These are phyloP conservation scores for Sinocyclocheilus maitianheensis DNA, from an alignment of 2,113 vertebrate species.

Conservation along the genomic window DNA sequence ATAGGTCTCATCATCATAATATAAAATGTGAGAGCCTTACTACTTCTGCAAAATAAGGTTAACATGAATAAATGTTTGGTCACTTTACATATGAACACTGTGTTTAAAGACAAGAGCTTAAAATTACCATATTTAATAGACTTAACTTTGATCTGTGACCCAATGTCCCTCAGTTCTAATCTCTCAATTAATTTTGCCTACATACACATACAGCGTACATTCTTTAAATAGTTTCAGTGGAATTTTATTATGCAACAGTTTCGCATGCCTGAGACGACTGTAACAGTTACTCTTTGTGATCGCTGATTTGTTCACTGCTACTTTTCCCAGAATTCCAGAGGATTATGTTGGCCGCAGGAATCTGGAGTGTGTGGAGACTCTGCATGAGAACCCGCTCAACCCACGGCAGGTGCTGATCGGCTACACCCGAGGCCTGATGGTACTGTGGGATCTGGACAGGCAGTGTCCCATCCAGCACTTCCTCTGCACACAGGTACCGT, in stretches of 20 bases:
- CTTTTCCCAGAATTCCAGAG: constrained; percentile 80
- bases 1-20: too few relatives aligned
- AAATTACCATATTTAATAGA: not conserved
- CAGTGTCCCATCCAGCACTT: constrained; percentile 78
- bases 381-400: constrained; percentile 86
- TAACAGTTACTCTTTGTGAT: constrained; percentile 3
- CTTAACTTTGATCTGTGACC: not conserved
- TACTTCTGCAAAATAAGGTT: too few relatives aligned
- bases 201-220: not conserved
- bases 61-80: not conserved
- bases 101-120: not conserved
- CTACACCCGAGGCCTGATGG: constrained; percentile 89
- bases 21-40: too few relatives aligned
- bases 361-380: constrained; percentile 89
- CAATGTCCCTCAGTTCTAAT: not conserved
- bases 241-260: not conserved
- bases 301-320: not conserved
- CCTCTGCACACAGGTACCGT: constrained; percentile 85
- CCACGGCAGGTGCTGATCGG: constrained; percentile 86
- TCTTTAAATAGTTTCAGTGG: constrained; percentile 20
- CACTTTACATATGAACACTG: not conserved
- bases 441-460: constrained; percentile 87
- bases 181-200: not conserved
- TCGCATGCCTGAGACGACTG: not conserved
- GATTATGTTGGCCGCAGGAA: constrained; percentile 84